Percentiles rank a stretch among this genome's conserved stretches.
Evolutionary conservation across 1,140 invertebrate species (phyloP).

Genomic region (Dendrolimus kikuchii): DNA sequence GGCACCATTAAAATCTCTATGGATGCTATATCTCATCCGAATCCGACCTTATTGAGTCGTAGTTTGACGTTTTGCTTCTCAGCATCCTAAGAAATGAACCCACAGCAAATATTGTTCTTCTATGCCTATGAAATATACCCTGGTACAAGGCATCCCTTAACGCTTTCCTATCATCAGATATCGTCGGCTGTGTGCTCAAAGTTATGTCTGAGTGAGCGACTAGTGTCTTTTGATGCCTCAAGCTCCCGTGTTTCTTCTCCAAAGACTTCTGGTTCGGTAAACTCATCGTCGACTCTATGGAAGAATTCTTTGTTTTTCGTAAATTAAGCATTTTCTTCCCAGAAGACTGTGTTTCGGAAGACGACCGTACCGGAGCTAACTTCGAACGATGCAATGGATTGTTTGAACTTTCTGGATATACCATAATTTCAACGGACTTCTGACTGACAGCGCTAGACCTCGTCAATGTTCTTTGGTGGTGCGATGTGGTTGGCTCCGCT

Average conservation of each 20-base stretch:
- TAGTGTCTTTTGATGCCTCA: conserved; percentile 65
- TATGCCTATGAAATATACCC: conserved; percentile 85
- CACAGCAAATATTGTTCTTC: conserved; percentile 84
- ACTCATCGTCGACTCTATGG: conserved; percentile 70
- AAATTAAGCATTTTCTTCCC: conserved; percentile 62
- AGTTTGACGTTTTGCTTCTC: conserved; percentile 84
- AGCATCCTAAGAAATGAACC: conserved; percentile 87
- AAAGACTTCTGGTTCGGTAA: conserved; percentile 69
- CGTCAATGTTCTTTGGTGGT: conserved; percentile 39
- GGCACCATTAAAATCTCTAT: conserved; percentile 45
- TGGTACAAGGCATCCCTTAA: conserved; percentile 84
- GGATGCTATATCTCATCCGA: conserved; percentile 70
- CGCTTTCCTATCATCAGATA: conserved; percentile 80
- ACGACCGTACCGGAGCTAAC: conserved; percentile 57
- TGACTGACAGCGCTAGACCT: conserved; percentile 74
- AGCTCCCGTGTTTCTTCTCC: conserved; percentile 64
- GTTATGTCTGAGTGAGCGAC: conserved; percentile 69
- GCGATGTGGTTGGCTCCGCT: conserved; percentile 45
- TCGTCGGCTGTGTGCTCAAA: conserved; percentile 69
- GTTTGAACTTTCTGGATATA: conserved; percentile 54
- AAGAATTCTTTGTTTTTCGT: conserved; percentile 67
- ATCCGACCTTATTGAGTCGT: conserved; percentile 80
- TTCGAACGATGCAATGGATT: conserved; percentile 66
- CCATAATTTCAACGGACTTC: conserved; percentile 71
- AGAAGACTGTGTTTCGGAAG: conserved; percentile 57